These are phyloP conservation scores for Gouania willdenowi DNA, from an alignment of 2,797 vertebrate genomes.

Conservation along the genomic window DNA sequence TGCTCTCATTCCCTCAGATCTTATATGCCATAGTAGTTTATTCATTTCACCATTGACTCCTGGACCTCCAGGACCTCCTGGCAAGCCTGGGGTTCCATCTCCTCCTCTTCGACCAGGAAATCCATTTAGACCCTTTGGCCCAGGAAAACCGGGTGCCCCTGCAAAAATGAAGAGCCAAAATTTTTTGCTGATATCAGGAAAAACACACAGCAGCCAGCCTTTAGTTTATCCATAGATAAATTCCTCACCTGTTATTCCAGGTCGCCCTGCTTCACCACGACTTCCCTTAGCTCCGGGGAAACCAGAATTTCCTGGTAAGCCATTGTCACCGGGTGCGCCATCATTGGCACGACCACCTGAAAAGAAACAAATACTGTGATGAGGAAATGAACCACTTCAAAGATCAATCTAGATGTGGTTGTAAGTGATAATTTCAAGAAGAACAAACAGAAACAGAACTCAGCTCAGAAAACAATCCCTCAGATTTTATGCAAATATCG, in stretches of 20 bases:
- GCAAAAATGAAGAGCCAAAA: no score
- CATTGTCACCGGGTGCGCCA: slow-evolving; percentile 80
- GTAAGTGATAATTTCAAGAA: no score
- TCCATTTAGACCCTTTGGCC: slow-evolving; percentile 74
- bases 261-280: slow-evolving; percentile 79
- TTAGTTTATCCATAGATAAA: background rate
- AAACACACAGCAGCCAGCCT: background rate
- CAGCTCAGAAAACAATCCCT: no score
- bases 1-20: background rate
- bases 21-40: no score
- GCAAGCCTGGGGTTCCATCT: slow-evolving; percentile 73
- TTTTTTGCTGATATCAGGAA: no score
- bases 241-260: slow-evolving; percentile 80
- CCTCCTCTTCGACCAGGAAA: slow-evolving; percentile 76
- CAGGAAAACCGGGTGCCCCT: slow-evolving; percentile 82
- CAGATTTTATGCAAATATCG: no score
- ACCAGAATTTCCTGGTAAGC: slow-evolving; percentile 78
- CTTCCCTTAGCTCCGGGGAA: slow-evolving; percentile 76
- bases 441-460: no score
- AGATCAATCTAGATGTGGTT: no score
- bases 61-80: slow-evolving; percentile 66
- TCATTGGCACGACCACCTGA: slow-evolving; percentile 69
- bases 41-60: slow-evolving; percentile 82
- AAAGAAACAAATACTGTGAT: no score
- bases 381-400: no score